Evolutionary conservation across 2,888 invertebrate species (phyloP).

Genomic region (Hermodice carunculata): DNA sequence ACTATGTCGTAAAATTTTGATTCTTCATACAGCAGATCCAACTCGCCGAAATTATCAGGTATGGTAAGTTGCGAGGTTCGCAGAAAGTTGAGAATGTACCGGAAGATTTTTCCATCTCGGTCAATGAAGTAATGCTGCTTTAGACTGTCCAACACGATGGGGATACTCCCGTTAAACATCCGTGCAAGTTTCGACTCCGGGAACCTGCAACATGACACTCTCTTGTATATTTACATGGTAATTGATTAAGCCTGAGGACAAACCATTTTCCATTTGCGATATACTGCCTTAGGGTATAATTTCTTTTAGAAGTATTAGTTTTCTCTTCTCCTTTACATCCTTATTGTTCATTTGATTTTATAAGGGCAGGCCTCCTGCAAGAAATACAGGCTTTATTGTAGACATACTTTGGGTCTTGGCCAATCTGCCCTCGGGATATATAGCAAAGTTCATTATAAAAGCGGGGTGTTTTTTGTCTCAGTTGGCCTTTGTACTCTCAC

Average conservation of each 20-base stretch:
- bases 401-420: constrained; percentile 14
- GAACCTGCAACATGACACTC: constrained; percentile 81
- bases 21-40: constrained; percentile 90
- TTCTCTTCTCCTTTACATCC: background rate
- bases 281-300: background rate
- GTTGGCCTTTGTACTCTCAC: constrained; percentile 18
- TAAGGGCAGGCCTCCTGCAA: constrained; percentile 3
- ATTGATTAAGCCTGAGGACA: constrained; percentile 1
- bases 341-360: constrained; percentile 11
- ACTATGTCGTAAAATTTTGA: constrained; percentile 90
- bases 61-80: constrained; percentile 89
- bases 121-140: constrained; percentile 99
- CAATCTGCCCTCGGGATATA: constrained; percentile 1
- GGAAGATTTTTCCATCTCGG: constrained; percentile 97
- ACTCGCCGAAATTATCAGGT: constrained; percentile 87
- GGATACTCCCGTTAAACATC: constrained; percentile 95
- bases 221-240: constrained; percentile 10
- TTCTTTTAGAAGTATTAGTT: constrained; percentile 2
- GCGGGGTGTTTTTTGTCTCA: constrained; percentile 11
- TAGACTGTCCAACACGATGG: constrained; percentile 93
- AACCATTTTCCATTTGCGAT: background rate
- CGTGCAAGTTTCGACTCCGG: constrained; percentile 92
- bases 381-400: background rate
- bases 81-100: constrained; percentile 97
- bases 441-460: constrained; percentile 20